A percentile compares a stretch with the other conserved stretches of the same genome.
These are phyloP conservation scores for Sebastes iracundus DNA, from an alignment of 2,797 vertebrate species.

Conservation along the genomic window DNA sequence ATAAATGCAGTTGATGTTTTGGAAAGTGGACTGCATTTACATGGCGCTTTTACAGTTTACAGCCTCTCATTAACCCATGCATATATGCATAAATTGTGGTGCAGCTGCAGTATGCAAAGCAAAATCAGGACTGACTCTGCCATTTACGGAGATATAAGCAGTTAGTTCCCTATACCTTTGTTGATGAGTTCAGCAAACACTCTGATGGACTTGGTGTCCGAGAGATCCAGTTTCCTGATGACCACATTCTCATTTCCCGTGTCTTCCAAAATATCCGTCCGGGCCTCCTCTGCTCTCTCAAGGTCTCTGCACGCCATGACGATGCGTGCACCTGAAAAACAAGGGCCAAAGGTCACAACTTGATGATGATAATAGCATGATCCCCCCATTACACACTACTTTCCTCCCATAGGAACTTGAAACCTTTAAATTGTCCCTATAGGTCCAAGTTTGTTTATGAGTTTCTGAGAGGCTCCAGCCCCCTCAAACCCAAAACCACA, in stretches of 20 bases:
- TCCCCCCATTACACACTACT: not conserved
- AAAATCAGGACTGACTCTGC: not conserved
- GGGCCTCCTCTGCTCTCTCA: conserved; percentile 87
- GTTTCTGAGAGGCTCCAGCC: not conserved
- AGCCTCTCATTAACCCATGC: not conserved
- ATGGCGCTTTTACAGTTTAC: not conserved
- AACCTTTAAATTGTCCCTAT: not conserved
- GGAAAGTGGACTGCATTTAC: not conserved
- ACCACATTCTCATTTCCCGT: conserved; percentile 89
- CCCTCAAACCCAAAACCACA: not conserved
- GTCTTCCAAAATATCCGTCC: conserved; percentile 84
- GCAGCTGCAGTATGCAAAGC: not conserved
- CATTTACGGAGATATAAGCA: no score
- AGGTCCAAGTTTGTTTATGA: not conserved
- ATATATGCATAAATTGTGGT: not conserved
- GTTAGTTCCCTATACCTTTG: conserved; percentile 80
- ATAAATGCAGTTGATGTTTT: not conserved
- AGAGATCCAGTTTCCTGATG: conserved; percentile 89
- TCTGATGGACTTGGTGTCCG: conserved; percentile 88
- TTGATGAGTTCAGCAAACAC: conserved; percentile 89
- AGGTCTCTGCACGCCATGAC: conserved; percentile 91
- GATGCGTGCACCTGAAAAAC: conserved; percentile 87
- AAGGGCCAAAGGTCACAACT: not conserved
- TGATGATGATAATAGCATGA: no score
- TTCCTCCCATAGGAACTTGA: not conserved